Base-by-base conservation (phyloP, 2,113 vertebrate species). In the Otocyon megalotis region DNA sequence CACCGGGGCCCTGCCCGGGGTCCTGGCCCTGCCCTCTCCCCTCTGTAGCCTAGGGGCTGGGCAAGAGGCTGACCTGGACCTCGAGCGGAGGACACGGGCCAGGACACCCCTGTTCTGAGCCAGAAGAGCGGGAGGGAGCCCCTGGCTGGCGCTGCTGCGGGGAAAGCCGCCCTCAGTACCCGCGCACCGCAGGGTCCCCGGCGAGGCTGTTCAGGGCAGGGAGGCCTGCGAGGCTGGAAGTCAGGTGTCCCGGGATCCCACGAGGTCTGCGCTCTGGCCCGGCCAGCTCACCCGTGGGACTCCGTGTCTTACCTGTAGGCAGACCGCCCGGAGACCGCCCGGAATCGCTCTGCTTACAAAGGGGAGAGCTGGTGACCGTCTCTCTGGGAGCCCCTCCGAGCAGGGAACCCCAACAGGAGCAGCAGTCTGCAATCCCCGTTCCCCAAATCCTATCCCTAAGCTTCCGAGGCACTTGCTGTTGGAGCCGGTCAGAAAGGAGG, bases 291-390 rank as follows among this genome's bases (percentile, higher is more conserved):
- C 24, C 82, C 24, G 0, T 0, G n/a, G 32, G n/a, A 48, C 11
- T 3, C 28, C 4, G 32, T 3, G 7, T 71, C 53, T 72, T 35
- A 11, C 20, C 26, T 60, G 53, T 60, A 56, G 32, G 22, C 0
- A 19, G 48, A 20, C 7, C n/a, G 3, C 53, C 3, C 0, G 12
- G 79, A 19, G 48, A 20, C 7, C n/a, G 3, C 53, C 3, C 0
- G 12, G 79, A 50, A 22, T 5, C 0, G 0, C 86, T n/a, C 32
- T 67, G 43, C 80, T 83, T 12, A 56, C 32, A 58, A 72, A 1
- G 50, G 48, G 37, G 43, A 74, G 37, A 43, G 9, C 16, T 1
- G 58, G 56, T 35, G 79, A 1, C 48, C 15, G 56, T 62, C 62
- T 50, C 65, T 63, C 48, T 14, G 67, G 77, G 19, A 32, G 14